Conservation (phyloP, 2,113 vertebrate genomes). For the Mobula birostris region DNA sequence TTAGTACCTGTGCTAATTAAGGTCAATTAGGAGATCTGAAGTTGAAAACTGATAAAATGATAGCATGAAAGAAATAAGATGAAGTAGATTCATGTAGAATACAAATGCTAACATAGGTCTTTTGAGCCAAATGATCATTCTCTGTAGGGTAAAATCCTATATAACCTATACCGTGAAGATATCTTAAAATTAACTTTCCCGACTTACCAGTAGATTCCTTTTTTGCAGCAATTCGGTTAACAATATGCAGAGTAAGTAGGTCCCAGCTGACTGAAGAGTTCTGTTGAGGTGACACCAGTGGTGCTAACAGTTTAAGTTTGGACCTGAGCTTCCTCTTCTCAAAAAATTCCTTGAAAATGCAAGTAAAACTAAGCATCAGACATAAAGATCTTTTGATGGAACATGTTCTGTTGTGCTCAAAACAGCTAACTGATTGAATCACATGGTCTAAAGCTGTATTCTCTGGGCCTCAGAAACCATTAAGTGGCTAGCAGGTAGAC, state of each 20-base stretch:
- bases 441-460: not conserved
- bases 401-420: not conserved
- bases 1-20: not conserved
- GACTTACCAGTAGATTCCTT: constrained; percentile 64
- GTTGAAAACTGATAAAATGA: not conserved
- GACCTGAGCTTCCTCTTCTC: constrained; percentile 76
- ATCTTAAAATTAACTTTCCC: not conserved
- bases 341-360: constrained; percentile 75
- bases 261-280: constrained; percentile 67
- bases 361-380: not conserved
- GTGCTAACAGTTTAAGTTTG: constrained; percentile 58
- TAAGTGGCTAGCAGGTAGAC: too few species aligned
- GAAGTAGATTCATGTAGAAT: too few species aligned
- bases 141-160: not conserved
- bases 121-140: too few species aligned
- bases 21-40: not conserved
- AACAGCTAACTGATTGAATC: not conserved
- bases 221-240: constrained; percentile 80
- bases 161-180: not conserved
- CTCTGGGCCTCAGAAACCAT: not conserved
- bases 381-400: not conserved
- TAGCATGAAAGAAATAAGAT: too few species aligned
- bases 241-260: constrained; percentile 75
- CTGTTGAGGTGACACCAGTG: constrained; percentile 48
- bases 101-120: too few species aligned